Base-by-base conservation (phyloP, 2,797 vertebrate genomes). In the Sphaeramia orbicularis region DNA sequence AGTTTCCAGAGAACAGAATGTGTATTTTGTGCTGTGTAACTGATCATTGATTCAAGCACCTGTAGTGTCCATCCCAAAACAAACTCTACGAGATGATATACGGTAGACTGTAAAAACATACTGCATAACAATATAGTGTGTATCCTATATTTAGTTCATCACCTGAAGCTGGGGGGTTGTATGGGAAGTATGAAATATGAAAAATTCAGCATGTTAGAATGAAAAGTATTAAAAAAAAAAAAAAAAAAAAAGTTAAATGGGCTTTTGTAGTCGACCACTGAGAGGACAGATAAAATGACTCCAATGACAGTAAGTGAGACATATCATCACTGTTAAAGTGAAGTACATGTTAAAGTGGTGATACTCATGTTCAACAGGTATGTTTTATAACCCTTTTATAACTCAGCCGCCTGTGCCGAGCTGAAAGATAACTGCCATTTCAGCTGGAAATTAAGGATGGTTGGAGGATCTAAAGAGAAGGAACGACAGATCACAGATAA, bases 381-480 rank as follows among this genome's bases (percentile, higher is more conserved):
- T 7, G 15, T 74, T 76, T 69, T 16, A 60, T 60, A n/a, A 64
- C n/a, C 21, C 4, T 56, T 67, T 78, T 56, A 51, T 30, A 77
- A 71, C 37, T 30, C 49, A 30, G 13, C 37, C 54, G 55, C 14
- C 15, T 40, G 37, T 18, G 40, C 71, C 73, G 53, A 42, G 42
- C 60, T 54, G 48, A 48, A 60, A 64, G 72, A 83, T 65, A 74
- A 67, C 21, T 43, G 19, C 14, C 50, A 62, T 63, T 71, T 58
- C 18, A 47, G 40, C 61, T 69, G 56, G 37, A 74, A 76, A 73
- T 77, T 27, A 65, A 51, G 70, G 62, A 70, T 18, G 52, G 15
- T 18, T 49, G 10, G 9, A 32, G 44, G 48, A 60, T 69, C 36
- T 38, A 9, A 68, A 51, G 44, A 8, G 32, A 61, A 37, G 38